These are phyloP conservation scores for Dromococcyx pavoninus DNA, from an alignment of 2,797 vertebrate genomes.

Conservation along the genomic window DNA sequence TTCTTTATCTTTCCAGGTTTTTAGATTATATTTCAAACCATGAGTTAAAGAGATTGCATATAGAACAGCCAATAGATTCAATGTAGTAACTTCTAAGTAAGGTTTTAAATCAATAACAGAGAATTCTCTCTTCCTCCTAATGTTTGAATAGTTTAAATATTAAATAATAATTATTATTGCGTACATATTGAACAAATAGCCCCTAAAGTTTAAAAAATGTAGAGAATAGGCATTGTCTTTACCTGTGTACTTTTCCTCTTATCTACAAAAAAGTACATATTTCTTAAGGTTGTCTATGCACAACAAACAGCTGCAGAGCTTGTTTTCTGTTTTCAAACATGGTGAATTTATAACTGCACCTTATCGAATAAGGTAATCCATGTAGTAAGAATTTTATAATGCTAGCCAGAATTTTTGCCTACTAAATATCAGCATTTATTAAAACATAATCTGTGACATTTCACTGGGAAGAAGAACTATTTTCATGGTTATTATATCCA, in stretches of 20 bases:
- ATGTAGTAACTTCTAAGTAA: not conserved
- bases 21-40: not conserved
- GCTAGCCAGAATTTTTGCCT: not conserved
- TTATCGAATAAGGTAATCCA: not conserved
- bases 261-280: not conserved
- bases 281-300: not conserved
- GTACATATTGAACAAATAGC: not conserved
- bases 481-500: not conserved
- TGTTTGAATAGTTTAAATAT: not conserved
- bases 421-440: not conserved
- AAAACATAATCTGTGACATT: not conserved
- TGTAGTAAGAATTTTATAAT: not conserved
- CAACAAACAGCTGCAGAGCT: not conserved
- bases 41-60: not conserved
- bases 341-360: not conserved
- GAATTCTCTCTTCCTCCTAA: not conserved
- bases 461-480: not conserved
- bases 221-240: not conserved
- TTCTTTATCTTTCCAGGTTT: not conserved
- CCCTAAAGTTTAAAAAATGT: not conserved
- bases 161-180: not conserved
- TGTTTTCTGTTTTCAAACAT: not conserved
- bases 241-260: not conserved
- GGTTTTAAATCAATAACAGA: not conserved
- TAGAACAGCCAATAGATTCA: not conserved